Evolutionary conservation across 2,797 vertebrate species (phyloP), one percentile per base, ranked within the genome.

Genomic region (Apodemus agrarius): DNA sequence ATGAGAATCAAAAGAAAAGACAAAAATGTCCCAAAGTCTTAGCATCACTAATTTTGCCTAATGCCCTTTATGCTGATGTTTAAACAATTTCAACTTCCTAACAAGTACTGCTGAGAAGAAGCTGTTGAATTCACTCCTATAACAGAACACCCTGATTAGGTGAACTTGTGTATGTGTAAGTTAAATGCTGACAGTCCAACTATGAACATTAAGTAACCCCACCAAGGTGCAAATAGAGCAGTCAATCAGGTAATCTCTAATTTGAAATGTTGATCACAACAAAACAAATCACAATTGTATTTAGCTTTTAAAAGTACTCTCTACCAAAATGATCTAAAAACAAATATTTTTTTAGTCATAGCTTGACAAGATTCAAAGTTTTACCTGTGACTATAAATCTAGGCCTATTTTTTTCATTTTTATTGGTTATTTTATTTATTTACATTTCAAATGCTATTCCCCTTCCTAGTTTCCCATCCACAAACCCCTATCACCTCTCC

Each of bases 221-320:
- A 79, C 67, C 80, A 86, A 65, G 17, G 91, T 97, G 67, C 91
- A 90, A 37, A 76, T 93, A 59, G n/a, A 98, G 10, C 74, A 75
- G 80, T 88, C 52, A 3, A 11, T 93, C 96, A 83, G 88, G 97
- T 92, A 88, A 65, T 89, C 74, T 90, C 82, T 46, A 96, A 80
- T 86, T 94, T 95, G 87, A 49, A 93, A 52, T 89, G 89, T 95
- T 92, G 96, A 81, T 97, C 96, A 96, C 4, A 81, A 9, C 75
- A 89, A 94, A 97, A 95, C 91, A 94, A 91, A 81, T 83, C 54
- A 14, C 29, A 91, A n/a, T 3, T 7, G n/a, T 34, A 24, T 2
- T 40, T 87, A 34, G 0, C 16, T 94, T 96, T 91, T 69, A 91
- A 63, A 79, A 31, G 57, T 94, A 93, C 17, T 80, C 63, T 90